These are phyloP conservation scores for Rotaria magnacalcarata DNA, from an alignment of 2,888 invertebrate species.

Conservation along the genomic window DNA sequence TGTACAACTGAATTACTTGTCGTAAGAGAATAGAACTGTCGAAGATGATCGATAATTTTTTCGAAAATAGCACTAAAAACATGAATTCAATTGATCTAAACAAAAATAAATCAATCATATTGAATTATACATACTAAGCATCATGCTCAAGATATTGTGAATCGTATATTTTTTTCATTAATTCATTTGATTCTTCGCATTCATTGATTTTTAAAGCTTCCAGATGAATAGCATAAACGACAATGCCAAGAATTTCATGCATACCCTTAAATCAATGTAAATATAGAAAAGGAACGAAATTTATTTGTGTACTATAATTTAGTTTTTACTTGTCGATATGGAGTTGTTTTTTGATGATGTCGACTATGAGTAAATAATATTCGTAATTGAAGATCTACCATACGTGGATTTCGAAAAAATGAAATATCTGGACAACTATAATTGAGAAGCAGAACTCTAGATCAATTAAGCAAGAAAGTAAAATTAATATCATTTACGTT, in stretches of 20 bases:
- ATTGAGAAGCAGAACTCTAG: neutral
- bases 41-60: constrained; percentile 29
- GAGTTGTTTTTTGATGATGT: constrained; percentile 11
- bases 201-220: neutral
- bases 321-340: neutral
- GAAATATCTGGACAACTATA: neutral
- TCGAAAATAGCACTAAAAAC: constrained; percentile 7
- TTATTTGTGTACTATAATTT: too few relatives aligned
- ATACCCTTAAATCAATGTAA: neutral
- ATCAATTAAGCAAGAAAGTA: neutral
- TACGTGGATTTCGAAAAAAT: constrained; percentile 17
- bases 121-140: neutral
- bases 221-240: constrained; percentile 1
- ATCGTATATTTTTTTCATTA: constrained; percentile 14
- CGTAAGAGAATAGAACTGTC: neutral
- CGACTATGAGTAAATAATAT: constrained; percentile 11
- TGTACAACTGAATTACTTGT: neutral
- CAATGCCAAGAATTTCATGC: constrained; percentile 19
- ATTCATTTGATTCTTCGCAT: neutral
- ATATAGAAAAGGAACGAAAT: neutral
- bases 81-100: neutral
- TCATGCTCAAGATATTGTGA: constrained; percentile 16
- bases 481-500: neutral
- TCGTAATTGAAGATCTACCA: constrained; percentile 2
- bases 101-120: neutral